Percentiles rank a stretch among this genome's conserved stretches.
These are phyloP conservation scores for Idris sp. DNA, from an alignment of 1,140 invertebrate species.

Conservation along the genomic window DNA sequence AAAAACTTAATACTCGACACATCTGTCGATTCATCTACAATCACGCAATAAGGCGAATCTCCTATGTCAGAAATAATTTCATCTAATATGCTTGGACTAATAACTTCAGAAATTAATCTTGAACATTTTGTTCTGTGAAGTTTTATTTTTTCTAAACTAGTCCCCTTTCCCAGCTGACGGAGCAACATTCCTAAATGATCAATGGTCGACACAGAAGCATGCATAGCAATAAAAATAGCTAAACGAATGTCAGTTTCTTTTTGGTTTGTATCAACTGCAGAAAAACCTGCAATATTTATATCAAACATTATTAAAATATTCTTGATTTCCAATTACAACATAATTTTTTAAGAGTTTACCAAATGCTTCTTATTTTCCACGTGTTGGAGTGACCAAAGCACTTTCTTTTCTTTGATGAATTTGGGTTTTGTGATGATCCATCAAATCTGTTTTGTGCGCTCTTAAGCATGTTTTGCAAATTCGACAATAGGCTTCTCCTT, in stretches of 20 bases:
- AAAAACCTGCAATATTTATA: neutral
- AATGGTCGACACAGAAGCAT: neutral
- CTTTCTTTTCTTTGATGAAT: too few relatives aligned
- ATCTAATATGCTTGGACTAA: constrained; percentile 14
- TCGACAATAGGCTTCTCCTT: too few relatives aligned
- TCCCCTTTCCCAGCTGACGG: neutral
- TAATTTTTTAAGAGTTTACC: too few relatives aligned
- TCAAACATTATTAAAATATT: too few relatives aligned
- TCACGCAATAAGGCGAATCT: constrained; percentile 64
- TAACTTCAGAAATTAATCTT: constrained; percentile 1
- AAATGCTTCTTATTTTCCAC: too few relatives aligned
- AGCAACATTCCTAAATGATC: neutral
- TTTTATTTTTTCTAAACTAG: neutral
- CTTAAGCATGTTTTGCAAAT: too few relatives aligned
- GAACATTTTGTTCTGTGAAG: constrained; percentile 8
- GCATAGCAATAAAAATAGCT: constrained; percentile 1
- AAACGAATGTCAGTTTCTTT: too few relatives aligned
- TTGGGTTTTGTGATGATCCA: too few relatives aligned
- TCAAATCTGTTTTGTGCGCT: too few relatives aligned
- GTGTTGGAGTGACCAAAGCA: too few relatives aligned
- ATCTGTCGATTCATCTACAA: constrained; percentile 70
- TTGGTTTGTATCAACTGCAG: too few relatives aligned
- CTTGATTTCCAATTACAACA: too few relatives aligned
- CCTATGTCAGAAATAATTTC: constrained; percentile 63
- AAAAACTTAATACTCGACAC: constrained; percentile 64